These are phyloP conservation scores for Drosophila buzzatii DNA, from an alignment of 2,888 invertebrate species.

Conservation along the genomic window DNA sequence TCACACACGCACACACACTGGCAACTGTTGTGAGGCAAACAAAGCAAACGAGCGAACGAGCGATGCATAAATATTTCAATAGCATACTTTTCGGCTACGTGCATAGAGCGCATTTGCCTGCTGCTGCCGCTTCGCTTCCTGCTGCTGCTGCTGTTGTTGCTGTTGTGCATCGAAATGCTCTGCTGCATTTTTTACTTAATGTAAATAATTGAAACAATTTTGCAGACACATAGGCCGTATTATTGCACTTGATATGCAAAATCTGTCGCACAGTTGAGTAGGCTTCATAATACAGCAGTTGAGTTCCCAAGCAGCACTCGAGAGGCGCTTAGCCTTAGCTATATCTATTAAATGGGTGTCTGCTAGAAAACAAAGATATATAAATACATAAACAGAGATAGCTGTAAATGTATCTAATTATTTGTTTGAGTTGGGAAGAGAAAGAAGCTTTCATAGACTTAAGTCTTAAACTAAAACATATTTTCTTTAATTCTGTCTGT, in stretches of 20 bases:
- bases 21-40: conserved; percentile 43
- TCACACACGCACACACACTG: conserved; percentile 27
- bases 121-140: not conserved
- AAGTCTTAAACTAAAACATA: not conserved
- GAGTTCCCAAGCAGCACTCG: not conserved
- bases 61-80: conserved; percentile 79
- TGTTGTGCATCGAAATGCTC: conserved; percentile 35
- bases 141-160: not conserved
- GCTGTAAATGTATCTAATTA: not conserved
- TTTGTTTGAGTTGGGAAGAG: not conserved
- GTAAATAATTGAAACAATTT: conserved; percentile 69
- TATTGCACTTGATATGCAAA: conserved; percentile 30
- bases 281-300: conserved; percentile 4
- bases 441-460: not conserved
- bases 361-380: not conserved
- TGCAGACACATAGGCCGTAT: conserved; percentile 33
- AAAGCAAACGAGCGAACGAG: conserved; percentile 66
- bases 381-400: no score
- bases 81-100: conserved; percentile 77
- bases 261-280: not conserved
- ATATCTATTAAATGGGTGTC: not conserved
- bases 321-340: not conserved
- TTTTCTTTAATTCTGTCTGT: not conserved
- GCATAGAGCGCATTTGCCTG: conserved; percentile 34
- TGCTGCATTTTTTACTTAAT: conserved; percentile 71